Conservation (phyloP, 2,888 invertebrate species). For the Quadriops clusia region DNA sequence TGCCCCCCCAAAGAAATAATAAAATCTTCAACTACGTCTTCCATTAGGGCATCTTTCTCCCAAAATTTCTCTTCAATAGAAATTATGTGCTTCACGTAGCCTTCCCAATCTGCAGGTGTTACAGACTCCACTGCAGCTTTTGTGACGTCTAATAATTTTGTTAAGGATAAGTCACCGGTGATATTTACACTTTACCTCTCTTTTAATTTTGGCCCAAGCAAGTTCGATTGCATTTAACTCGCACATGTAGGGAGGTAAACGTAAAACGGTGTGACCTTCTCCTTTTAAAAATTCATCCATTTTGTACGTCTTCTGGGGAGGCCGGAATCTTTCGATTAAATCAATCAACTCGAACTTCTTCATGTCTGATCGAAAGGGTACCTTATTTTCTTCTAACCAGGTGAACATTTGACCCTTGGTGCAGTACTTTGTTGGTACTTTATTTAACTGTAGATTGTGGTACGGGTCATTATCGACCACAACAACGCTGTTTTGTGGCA, state of each 20-base stretch:
- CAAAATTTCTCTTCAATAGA: neutral
- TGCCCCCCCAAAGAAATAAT: too few species aligned
- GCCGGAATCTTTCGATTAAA: neutral
- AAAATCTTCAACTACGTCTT: neutral
- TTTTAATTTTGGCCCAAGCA: neutral
- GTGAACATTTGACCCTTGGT: neutral
- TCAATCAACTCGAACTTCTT: neutral
- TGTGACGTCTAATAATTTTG: neutral
- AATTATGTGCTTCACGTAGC: neutral
- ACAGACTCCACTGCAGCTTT: neutral
- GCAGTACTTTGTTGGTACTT: slow-evolving; percentile 1
- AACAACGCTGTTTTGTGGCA: neutral
- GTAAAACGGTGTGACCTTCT: neutral
- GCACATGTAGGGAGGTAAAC: slow-evolving; percentile 1
- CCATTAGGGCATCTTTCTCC: slow-evolving; percentile 1
- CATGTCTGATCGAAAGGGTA: too few species aligned
- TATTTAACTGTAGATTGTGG: neutral
- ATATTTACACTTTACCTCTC: too few species aligned
- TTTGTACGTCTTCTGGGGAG: neutral
- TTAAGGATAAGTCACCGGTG: too few species aligned
- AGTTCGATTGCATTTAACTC: slow-evolving; percentile 2
- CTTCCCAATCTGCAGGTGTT: neutral
- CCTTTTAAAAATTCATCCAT: neutral
- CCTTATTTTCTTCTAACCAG: neutral
- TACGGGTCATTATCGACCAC: slow-evolving; percentile 1